Base-by-base conservation (phyloP, 1,140 invertebrate genomes). In the Pseudomyrmex dendroicus region DNA sequence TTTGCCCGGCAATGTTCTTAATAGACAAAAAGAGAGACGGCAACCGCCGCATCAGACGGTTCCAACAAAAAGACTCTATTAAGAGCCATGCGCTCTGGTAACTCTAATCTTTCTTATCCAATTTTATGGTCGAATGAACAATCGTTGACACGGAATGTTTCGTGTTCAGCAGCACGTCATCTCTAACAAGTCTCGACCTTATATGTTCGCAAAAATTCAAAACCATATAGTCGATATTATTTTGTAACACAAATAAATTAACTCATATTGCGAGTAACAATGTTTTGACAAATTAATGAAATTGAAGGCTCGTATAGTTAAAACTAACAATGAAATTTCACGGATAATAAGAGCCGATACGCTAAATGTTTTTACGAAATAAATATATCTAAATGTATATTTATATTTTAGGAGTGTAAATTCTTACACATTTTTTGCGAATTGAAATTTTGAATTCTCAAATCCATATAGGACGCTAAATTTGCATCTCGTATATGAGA, bases 81-180 rank as follows among this genome's bases (percentile, higher is more conserved):
- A 80, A 80, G 35, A 59, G 22, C 44, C 44, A 44, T 22, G 74
- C 48, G 50, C 48, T 66, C 25, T 20, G 13, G 25, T 66, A 50
- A 17, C 54, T 80, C 20, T 70, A 50, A 48, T 80, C 76, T 72
- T 80, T 80, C 56, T 72, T 80, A 57, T 59, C 22, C 66, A 72
- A 72, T 80, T 80, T 72, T 72, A 70, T 15, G 54, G 54, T 59
- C 44, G 66, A 61, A 50, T 20, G 54, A 59, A 17, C 76, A 70
- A 50, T 59, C 66, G 46, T 61, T 35, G 76, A 78, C 20, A 44
- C n/a, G 64, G 8, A 12, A 25, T 56, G 52, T 46, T 54, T 68
- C 59, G 73, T 17, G 46, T 48, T 48, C 76, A 20, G 44, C 64
- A 20, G 35, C 52, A 25, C 15, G 57, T 15, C 13, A 13, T 5